Evolutionary conservation across 1,140 invertebrate species (phyloP), one percentile per base, ranked within the genome.

Genomic region (Bombus haemorrhoidalis): DNA sequence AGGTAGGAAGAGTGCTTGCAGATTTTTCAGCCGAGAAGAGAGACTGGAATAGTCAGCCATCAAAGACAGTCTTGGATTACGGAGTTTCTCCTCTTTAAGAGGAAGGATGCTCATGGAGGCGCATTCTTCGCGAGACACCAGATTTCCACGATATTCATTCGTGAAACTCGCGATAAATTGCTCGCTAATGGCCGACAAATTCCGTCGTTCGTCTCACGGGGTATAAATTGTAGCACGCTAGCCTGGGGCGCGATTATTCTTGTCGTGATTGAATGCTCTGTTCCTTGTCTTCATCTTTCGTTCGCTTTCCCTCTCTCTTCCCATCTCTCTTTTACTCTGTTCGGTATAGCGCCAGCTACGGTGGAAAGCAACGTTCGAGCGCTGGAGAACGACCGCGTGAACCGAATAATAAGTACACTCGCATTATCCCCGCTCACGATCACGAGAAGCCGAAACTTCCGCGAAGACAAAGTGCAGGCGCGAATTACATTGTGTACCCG

Each of bases 401-500:
- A 81, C 64, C 39, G 83, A 81, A 73, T 81, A 85, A 85, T 64
- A 81, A 85, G 77, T 57, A 69, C 66, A 47, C 53, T 43, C n/a
- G 76, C 47, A 74, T 89, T 88, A 79, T 75, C 82, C 39, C 34
- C n/a, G 25, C 28, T 57, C 15, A n/a, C 32, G 82, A 47, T 68
- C 53, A 68, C 64, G 73, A 22, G 12, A 28, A 69, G 78, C 37
- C 68, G 72, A 86, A 86, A 89, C 66, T 83, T 86, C 41, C 39
- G 34, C 64, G 82, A 69, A 74, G 62, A 86, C 79, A 83, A 86
- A 86, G 64, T 47, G 64, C 66, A 72, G 79, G 76, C 39, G 84
- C 79, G 57, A 83, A 86, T 89, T 80, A 83, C 80, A 83, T 76
- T 69, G 57, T 83, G 64, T 76, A 75, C 59, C 41, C 47, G 64